A percentile compares a stretch with the other conserved stretches of the same genome.
Conservation (phyloP, 2,888 invertebrate species). For the Heliconius ismenius region DNA sequence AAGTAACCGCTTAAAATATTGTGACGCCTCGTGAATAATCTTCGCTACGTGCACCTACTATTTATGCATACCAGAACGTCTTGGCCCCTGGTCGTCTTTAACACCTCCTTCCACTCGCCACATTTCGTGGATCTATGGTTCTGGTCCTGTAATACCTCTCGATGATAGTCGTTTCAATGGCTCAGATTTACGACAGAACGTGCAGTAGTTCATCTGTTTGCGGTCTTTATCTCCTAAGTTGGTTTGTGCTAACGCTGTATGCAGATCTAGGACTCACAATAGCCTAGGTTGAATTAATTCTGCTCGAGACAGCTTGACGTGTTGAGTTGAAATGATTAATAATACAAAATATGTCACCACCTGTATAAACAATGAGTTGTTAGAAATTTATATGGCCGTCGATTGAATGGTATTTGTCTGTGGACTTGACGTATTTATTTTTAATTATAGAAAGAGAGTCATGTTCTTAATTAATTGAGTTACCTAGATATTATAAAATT, state of each 20-base stretch:
- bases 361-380: conserved; percentile 40
- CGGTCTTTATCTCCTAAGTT: conserved; percentile 60
- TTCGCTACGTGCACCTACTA: conserved; percentile 60
- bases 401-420: conserved; percentile 31
- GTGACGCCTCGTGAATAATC: conserved; percentile 72
- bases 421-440: background rate
- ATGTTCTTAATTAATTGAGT: background rate
- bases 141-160: conserved; percentile 65
- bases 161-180: conserved; percentile 76
- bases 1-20: conserved; percentile 75
- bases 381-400: conserved; percentile 35
- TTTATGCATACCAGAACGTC: conserved; percentile 48
- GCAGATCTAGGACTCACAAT: conserved; percentile 58
- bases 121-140: conserved; percentile 48
- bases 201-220: conserved; percentile 62
- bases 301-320: conserved; percentile 40
- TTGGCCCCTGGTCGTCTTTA: conserved; percentile 41
- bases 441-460: background rate
- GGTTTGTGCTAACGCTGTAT: conserved; percentile 58
- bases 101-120: conserved; percentile 22
- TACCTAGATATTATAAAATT: conserved; percentile 6
- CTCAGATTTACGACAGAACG: conserved; percentile 63
- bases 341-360: conserved; percentile 42
- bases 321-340: conserved; percentile 40
- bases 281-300: conserved; percentile 58